These are phyloP conservation scores for Onychomys leucogaster DNA, from an alignment of 2,797 vertebrate species.

Conservation along the genomic window DNA sequence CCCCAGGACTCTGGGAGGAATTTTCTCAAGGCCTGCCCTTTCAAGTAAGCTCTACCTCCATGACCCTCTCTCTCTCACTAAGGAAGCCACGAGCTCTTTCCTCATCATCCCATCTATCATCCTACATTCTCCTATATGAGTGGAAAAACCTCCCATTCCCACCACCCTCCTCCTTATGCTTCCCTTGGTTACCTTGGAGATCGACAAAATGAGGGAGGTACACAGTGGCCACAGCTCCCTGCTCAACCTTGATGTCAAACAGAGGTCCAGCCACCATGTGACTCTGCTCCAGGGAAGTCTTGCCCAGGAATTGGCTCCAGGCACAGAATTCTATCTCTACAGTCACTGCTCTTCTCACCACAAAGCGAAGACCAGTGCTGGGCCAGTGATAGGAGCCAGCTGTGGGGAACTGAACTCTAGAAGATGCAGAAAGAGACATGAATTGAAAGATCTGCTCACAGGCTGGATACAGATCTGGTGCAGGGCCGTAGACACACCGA, in stretches of 20 bases:
- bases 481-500: fast-evolving
- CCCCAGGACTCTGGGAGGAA: too few species aligned
- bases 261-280: too few species aligned
- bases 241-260: too few species aligned
- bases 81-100: background rate
- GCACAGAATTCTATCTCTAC: conserved; percentile 24
- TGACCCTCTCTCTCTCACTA: background rate
- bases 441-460: background rate
- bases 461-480: background rate
- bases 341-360: conserved; percentile 49
- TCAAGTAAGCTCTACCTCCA: background rate
- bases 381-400: conserved; percentile 68
- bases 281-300: too few species aligned
- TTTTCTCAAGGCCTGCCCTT: background rate
- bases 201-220: background rate
- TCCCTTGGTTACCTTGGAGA: background rate
- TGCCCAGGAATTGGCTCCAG: too few species aligned
- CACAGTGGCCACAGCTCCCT: too few species aligned
- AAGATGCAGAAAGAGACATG: background rate
- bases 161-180: background rate
- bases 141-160: background rate
- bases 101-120: background rate
- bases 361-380: conserved; percentile 51
- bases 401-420: conserved; percentile 31
- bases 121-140: background rate